A percentile compares a stretch with the other conserved stretches of the same genome.
Conservation (phyloP, 2,113 vertebrate species). For the Stictonetta naevosa region DNA sequence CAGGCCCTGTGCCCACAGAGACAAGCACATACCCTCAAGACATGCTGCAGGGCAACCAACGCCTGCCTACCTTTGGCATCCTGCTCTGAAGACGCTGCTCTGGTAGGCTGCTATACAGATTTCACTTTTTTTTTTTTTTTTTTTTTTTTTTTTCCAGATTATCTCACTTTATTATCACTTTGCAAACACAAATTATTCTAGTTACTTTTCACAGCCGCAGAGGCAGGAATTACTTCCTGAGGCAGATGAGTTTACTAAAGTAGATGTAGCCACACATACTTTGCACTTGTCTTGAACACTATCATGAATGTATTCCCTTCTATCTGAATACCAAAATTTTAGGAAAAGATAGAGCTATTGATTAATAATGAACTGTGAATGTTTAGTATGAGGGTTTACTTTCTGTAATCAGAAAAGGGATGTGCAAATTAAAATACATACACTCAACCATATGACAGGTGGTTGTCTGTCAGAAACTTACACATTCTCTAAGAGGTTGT, state of each 20-base stretch:
- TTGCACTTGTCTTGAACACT: not conserved
- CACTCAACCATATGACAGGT: not conserved
- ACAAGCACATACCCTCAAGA: not conserved
- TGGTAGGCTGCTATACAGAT: not conserved
- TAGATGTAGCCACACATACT: not conserved
- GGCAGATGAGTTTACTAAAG: not conserved
- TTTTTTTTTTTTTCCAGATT: not conserved
- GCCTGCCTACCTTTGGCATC: not conserved
- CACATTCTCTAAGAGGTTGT: not conserved
- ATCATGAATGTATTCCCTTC: not conserved
- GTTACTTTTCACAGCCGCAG: not conserved
- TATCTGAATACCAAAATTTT: not conserved
- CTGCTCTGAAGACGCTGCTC: not conserved
- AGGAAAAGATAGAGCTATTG: not conserved
- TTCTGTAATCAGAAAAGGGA: not conserved
- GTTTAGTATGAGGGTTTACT: not conserved
- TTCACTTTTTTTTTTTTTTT: not conserved
- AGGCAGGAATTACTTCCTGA: not conserved
- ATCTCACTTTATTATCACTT: constrained; percentile 14
- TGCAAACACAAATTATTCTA: not conserved
- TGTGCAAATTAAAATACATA: not conserved
- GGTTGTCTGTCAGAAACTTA: constrained; percentile 27
- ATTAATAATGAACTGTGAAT: not conserved
- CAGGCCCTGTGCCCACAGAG: not conserved
- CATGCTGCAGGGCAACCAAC: not conserved